Conservation (phyloP, 2,888 invertebrate genomes). For the Cenopis cana region DNA sequence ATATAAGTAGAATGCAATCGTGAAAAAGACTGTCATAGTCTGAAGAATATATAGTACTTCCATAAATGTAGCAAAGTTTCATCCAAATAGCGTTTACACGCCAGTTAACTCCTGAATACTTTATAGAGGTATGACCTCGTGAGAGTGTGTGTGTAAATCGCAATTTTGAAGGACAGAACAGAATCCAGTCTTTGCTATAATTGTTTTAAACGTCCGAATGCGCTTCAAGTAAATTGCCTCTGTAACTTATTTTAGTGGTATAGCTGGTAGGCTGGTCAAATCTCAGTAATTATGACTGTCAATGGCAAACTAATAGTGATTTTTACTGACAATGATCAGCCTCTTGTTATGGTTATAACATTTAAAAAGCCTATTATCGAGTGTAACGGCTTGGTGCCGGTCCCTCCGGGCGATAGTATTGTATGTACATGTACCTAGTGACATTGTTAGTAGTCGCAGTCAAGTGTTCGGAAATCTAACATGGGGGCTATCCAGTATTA, state of each 20-base stretch:
- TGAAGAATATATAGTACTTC: neutral
- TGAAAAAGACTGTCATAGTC: neutral
- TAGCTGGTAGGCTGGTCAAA: constrained; percentile 4
- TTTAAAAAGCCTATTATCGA: constrained; percentile 8
- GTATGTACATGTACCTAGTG: constrained; percentile 48
- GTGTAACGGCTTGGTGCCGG: constrained; percentile 8
- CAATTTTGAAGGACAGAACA: neutral
- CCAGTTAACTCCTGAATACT: neutral
- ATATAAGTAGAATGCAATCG: neutral
- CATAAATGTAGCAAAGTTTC: neutral
- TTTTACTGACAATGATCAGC: constrained; percentile 17
- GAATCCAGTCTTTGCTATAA: neutral
- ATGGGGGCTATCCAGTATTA: constrained; percentile 20
- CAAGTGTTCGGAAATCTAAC: constrained; percentile 49
- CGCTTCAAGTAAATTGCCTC: constrained; percentile 1
- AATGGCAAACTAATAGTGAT: neutral
- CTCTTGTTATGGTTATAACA: constrained; percentile 19
- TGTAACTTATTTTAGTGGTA: constrained; percentile 5
- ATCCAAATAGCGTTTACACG: neutral
- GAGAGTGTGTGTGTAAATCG: neutral
- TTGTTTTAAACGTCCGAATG: neutral
- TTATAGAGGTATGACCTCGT: neutral
- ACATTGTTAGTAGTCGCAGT: constrained; percentile 66
- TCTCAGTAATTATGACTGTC: constrained; percentile 4
- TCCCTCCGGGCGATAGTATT: constrained; percentile 11